These are phyloP conservation scores for Dynastes hyllus DNA, from an alignment of 2,888 invertebrate species.

Conservation along the genomic window DNA sequence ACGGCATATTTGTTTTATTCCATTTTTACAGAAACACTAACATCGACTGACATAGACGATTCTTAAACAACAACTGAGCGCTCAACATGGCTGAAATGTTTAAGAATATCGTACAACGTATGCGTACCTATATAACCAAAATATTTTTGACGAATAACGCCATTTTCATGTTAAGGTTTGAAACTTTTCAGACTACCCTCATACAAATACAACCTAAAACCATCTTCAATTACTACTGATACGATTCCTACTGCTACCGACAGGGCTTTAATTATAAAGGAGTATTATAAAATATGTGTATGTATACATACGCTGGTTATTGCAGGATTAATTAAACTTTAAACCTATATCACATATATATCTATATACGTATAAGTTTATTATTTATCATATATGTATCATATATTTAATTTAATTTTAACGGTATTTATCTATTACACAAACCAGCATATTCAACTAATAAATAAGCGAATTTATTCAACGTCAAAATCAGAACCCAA, in stretches of 20 bases:
- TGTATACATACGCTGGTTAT: neutral
- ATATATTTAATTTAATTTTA: neutral
- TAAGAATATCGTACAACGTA: no score
- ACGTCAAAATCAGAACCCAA: constrained; percentile 13
- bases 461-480: constrained; percentile 15
- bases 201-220: no score
- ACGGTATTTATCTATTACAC: neutral
- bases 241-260: neutral
- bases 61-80: no score
- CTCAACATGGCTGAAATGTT: no score
- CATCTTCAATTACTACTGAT: neutral
- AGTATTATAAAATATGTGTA: neutral
- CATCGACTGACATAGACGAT: no score
- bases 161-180: no score
- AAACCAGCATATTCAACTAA: neutral
- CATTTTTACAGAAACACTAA: no score
- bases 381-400: neutral
- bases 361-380: neutral
- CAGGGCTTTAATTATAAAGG: neutral
- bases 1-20: no score
- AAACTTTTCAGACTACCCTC: no score
- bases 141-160: no score
- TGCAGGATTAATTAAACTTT: constrained; percentile 1
- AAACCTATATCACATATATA: neutral
- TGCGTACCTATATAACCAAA: no score